Conservation (phyloP, 2,888 invertebrate genomes). For the Rhingia rostrata region DNA sequence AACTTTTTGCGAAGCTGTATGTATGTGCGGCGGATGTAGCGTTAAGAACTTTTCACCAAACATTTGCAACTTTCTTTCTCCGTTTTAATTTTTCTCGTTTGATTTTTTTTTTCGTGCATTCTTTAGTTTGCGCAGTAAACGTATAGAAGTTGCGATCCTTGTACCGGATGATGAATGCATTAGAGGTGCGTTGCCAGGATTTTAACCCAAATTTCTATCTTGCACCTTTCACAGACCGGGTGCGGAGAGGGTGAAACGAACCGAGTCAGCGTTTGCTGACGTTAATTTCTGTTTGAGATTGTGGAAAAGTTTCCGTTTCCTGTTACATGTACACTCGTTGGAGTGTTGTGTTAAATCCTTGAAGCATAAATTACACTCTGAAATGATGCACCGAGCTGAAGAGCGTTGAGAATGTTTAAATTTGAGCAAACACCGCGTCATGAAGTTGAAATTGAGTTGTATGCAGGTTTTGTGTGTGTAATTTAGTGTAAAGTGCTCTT, state of each 20-base stretch:
- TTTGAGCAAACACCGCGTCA: constrained; percentile 55
- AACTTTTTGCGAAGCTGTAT: constrained; percentile 13
- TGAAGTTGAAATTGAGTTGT: constrained; percentile 62
- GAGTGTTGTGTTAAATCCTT: constrained; percentile 50
- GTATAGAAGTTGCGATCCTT: constrained; percentile 38
- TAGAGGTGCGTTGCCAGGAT: constrained; percentile 64
- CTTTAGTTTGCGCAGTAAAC: constrained; percentile 3
- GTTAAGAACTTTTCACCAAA: constrained; percentile 62
- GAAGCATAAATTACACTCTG: constrained; percentile 64
- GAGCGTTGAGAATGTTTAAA: constrained; percentile 43
- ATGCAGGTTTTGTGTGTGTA: background rate
- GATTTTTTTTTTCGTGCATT: constrained; percentile 6
- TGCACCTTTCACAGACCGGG: constrained; percentile 28
- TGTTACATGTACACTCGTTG: background rate
- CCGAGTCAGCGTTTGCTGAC: constrained; percentile 55
- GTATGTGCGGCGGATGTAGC: constrained; percentile 4
- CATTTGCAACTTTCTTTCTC: constrained; percentile 58
- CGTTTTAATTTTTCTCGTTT: background rate
- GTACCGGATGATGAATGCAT: constrained; percentile 68
- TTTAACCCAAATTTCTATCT: constrained; percentile 56
- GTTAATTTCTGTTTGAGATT: constrained; percentile 68
- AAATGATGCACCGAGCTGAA: constrained; percentile 12
- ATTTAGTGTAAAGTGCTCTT: background rate
- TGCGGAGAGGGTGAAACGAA: constrained; percentile 3
- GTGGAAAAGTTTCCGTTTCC: constrained; percentile 64